Evolutionary conservation across 2,113 vertebrate species (phyloP).

Genomic region (Grammatotria lemairii): DNA sequence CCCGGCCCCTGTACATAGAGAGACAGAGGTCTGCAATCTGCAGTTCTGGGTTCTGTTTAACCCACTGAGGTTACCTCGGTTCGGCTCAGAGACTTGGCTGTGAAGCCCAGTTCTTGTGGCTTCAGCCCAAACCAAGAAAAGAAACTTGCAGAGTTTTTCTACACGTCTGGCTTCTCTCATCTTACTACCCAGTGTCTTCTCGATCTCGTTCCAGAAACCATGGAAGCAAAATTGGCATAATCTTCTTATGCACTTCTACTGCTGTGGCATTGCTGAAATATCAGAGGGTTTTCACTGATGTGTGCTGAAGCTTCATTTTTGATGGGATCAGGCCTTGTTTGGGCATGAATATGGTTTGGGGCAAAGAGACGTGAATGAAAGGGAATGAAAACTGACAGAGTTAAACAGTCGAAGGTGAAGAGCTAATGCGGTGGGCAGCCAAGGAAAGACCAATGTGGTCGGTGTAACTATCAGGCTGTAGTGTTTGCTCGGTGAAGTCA

Average conservation of each 20-base stretch:
- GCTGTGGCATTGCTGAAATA: not conserved
- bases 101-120: conserved; percentile 56
- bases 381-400: conserved; percentile 48
- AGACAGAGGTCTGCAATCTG: conserved; percentile 29
- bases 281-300: conserved; percentile 8
- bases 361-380: conserved; percentile 22
- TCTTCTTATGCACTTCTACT: conserved; percentile 7
- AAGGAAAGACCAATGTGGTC: not conserved
- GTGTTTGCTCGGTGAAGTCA: not conserved
- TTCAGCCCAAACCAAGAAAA: conserved; percentile 39
- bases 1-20: not conserved
- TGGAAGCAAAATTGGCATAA: not conserved
- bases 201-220: not conserved
- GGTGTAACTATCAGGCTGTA: not conserved
- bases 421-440: not conserved
- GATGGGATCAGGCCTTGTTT: conserved; percentile 43
- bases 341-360: conserved; percentile 50
- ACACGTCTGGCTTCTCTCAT: conserved; percentile 56
- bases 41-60: conserved; percentile 30
- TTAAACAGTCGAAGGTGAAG: conserved; percentile 22
- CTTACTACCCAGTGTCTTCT: not conserved
- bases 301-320: conserved; percentile 25
- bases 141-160: conserved; percentile 7
- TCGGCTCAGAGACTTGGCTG: conserved; percentile 59
- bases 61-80: conserved; percentile 22